phyloP scores from a whole-genome alignment of 2,888 invertebrate genomes.

The Harmothoe impar region DNA sequence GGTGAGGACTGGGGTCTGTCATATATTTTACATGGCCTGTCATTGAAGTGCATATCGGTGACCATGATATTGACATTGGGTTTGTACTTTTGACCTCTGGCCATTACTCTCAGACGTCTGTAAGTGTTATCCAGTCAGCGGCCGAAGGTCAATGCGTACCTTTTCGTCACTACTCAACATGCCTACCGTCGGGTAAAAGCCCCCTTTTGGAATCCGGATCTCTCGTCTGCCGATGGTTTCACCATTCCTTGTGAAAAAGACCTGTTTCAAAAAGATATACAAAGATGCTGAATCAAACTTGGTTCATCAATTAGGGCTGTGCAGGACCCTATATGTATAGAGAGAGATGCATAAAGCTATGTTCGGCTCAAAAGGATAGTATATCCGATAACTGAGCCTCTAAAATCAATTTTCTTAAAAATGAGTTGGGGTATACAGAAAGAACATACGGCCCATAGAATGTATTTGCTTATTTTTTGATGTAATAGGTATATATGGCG shows the following conservation, averaged over 20 bases:
- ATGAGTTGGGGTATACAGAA: too few species aligned
- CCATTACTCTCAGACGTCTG: not conserved
- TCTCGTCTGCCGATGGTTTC: conserved; percentile 84
- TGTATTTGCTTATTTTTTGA: too few species aligned
- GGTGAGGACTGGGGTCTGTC: too few species aligned
- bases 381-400: too few species aligned
- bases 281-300: not conserved
- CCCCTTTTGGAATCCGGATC: conserved; percentile 85
- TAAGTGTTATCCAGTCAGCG: conserved; percentile 84
- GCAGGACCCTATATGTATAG: too few species aligned
- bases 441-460: too few species aligned
- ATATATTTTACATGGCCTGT: too few species aligned
- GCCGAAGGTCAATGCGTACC: conserved; percentile 85
- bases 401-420: too few species aligned
- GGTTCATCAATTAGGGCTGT: not conserved
- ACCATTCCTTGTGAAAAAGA: conserved; percentile 85
- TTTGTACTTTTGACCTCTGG: not conserved
- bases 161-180: conserved; percentile 85
- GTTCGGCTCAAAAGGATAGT: too few species aligned
- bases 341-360: too few species aligned
- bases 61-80: not conserved
- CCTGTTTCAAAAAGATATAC: conserved; percentile 80
- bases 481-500: too few species aligned
- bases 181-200: conserved; percentile 85
- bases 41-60: not conserved